phyloP scores from a whole-genome alignment of 2,888 invertebrate genomes.

The Lymantria monacha region DNA sequence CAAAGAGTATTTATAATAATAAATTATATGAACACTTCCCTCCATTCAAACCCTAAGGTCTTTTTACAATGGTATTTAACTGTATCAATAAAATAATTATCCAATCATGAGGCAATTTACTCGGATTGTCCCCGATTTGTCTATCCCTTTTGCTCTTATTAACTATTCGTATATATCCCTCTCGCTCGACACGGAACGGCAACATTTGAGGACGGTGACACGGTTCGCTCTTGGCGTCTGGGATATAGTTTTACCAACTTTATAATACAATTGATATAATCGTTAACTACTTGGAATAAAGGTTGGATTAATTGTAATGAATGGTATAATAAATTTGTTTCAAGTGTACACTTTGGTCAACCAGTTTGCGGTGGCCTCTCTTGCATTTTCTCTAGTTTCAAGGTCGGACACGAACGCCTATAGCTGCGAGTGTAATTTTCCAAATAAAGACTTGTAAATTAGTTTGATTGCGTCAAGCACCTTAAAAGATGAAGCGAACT shows the following conservation, averaged over 20 bases:
- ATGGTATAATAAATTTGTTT: slow-evolving; percentile 25
- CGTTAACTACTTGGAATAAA: background rate
- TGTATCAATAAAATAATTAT: slow-evolving; percentile 81
- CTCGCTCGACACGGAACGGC: slow-evolving; percentile 47
- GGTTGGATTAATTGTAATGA: slow-evolving; percentile 10
- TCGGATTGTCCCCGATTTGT: slow-evolving; percentile 56
- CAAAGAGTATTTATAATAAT: slow-evolving; percentile 28
- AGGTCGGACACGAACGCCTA: slow-evolving; percentile 46
- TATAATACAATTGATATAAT: slow-evolving; percentile 12
- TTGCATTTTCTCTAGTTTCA: slow-evolving; percentile 59
- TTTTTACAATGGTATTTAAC: slow-evolving; percentile 63
- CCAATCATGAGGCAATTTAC: slow-evolving; percentile 79
- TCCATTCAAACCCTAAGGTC: slow-evolving; percentile 44
- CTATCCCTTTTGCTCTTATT: slow-evolving; percentile 38
- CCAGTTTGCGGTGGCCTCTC: slow-evolving; percentile 51
- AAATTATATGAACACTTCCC: slow-evolving; percentile 44
- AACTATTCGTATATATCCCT: slow-evolving; percentile 21
- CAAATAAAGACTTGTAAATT: slow-evolving; percentile 48
- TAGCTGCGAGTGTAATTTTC: slow-evolving; percentile 45
- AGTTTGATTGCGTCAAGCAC: slow-evolving; percentile 37
- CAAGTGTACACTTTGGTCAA: slow-evolving; percentile 48
- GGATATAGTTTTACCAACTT: slow-evolving; percentile 36
- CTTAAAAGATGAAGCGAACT: slow-evolving; percentile 16
- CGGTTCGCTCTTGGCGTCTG: slow-evolving; percentile 53
- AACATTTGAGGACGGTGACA: slow-evolving; percentile 61